phyloP scores from a whole-genome alignment of 2,113 vertebrate species.

The Malaclemys terrapin region DNA sequence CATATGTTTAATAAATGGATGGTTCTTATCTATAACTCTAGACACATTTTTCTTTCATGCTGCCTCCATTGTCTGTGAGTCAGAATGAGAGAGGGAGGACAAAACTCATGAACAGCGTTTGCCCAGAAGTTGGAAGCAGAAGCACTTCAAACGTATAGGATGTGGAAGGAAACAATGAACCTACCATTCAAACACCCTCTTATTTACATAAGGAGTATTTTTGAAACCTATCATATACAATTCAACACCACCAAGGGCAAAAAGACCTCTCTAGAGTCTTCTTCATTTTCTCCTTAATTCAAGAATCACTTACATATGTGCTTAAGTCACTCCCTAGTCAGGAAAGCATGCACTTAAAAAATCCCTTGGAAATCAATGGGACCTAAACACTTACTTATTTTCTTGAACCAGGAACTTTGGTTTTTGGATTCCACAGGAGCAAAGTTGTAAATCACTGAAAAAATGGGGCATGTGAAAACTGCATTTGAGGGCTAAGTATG shows the following conservation, averaged over 20 bases:
- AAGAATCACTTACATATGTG: not conserved
- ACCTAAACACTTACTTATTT: not conserved
- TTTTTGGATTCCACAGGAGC: not conserved
- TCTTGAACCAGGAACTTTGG: accelerated
- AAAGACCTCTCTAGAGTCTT: accelerated
- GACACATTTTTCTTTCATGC: not conserved
- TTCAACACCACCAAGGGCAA: not conserved
- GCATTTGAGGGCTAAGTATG: not conserved
- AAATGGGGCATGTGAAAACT: not conserved
- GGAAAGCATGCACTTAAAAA: not conserved
- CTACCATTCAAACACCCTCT: not conserved
- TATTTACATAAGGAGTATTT: not conserved
- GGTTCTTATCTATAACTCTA: not conserved
- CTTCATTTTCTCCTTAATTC: not conserved
- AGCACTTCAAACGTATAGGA: accelerated
- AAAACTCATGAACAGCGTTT: accelerated
- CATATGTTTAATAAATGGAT: not conserved
- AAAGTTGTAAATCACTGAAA: not conserved
- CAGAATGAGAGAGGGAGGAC: not conserved
- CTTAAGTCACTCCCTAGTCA: not conserved
- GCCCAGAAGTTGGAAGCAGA: not conserved
- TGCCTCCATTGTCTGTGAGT: not conserved
- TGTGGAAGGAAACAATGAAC: not conserved
- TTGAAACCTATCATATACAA: not conserved
- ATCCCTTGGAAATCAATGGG: not conserved